Percentiles rank a stretch among this genome's conserved stretches.
Evolutionary conservation across 2,113 vertebrate genomes (phyloP).

Genomic region (Podarcis cretensis): DNA sequence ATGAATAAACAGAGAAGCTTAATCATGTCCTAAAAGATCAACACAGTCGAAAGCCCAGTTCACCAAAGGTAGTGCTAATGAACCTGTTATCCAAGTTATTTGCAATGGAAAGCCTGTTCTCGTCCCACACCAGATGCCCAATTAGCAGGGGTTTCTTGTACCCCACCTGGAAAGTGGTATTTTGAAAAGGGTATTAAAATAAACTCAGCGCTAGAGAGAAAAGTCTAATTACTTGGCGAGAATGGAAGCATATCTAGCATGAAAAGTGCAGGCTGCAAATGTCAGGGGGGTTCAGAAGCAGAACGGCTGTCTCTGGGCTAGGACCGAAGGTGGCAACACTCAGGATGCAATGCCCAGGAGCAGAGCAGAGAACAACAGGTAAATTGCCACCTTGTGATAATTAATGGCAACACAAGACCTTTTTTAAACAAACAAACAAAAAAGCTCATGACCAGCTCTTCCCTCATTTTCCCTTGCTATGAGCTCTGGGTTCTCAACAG

Average conservation of each 20-base stretch:
- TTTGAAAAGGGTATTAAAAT: slow-evolving; percentile 40
- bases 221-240: not conserved
- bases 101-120: not conserved
- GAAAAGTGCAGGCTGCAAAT: not conserved
- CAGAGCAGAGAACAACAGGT: not conserved
- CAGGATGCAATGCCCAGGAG: not conserved
- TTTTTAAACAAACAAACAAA: not conserved
- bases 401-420: not conserved
- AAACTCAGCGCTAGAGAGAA: not conserved
- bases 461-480: not conserved
- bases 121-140: not conserved
- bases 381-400: not conserved
- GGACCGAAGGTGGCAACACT: not conserved
- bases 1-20: not conserved
- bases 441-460: not conserved
- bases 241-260: not conserved
- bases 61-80: slow-evolving; percentile 41
- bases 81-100: slow-evolving; percentile 25
- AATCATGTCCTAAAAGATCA: not conserved
- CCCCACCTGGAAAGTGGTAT: slow-evolving; percentile 7
- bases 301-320: rapidly evolving
- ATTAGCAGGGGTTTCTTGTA: slow-evolving; percentile 49
- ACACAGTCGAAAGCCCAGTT: slow-evolving; percentile 1
- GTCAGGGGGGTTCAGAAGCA: rapidly evolving
- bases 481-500: not conserved